Base-by-base conservation (phyloP, 2,797 vertebrate genomes). In the Schizopygopsis malacanthus region DNA sequence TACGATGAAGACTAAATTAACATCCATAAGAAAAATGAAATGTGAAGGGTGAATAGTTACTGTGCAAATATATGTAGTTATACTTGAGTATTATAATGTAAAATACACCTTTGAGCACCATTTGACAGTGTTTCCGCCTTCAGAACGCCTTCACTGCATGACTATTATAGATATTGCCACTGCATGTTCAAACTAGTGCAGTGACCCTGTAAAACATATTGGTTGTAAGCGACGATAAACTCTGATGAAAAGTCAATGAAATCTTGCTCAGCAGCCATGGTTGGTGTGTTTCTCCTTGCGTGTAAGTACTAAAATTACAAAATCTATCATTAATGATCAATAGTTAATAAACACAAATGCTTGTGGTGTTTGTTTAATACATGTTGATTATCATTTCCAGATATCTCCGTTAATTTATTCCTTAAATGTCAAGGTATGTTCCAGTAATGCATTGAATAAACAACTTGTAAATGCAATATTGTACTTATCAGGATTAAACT, bases 401-500 rank as follows among this genome's bases (percentile, higher is more conserved):
- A 65, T n/a, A 41, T 83, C 45, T 52, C 9, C 20, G 33, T 83
- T 10, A 67, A 67, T 63, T 22, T 77, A 37, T 11, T 77, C 4
- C 28, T 83, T 67, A 61, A 50, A 15, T 67, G 59, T 76, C 59
- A 77, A 83, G 82, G 82, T 83, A 63, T 37, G 71, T 83, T 47
- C 22, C 3, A 83, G 47, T 47, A 45, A 20, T 18, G 33, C 75
- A 18, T 7, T 12, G 2, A 73, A 50, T 76, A 37, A n/a, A 37
- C 10, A 13, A 39, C 22, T 25, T 41, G 4, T 83, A 37, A 37
- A 37, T 75, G n/a, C 61, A 22, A 25, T 43, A 2, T 45, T 22
- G 13, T 8, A 56, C 12, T 20, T 39, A 3, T n/a, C 71, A 65
- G 10, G 9, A 67, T 67, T 11, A 37, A 37, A 76, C 41, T 25